Base-by-base conservation (phyloP, 2,113 vertebrate species). In the Laticauda colubrina region DNA sequence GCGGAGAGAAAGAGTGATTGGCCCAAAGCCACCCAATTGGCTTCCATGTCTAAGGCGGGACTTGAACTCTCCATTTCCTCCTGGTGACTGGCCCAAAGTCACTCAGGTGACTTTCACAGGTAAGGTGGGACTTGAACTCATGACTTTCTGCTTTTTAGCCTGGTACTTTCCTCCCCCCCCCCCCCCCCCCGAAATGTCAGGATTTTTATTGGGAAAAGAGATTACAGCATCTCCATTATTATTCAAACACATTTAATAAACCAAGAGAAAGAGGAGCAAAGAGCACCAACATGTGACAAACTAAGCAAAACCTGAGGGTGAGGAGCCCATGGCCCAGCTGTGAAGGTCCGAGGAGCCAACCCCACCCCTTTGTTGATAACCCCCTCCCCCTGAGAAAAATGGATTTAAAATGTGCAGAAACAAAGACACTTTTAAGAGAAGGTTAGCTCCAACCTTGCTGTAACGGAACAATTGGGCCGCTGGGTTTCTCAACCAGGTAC, bases 231-330 rank as follows among this genome's bases (percentile, higher is more conserved):
- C 95, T 96, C 95, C 96, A 94, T 95, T 95, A 96, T 95, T 95
- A 97, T 95, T 95, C 96, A 97, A 96, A 96, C 95, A 97, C 95
- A 97, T 96, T 97, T 96, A 97, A 97, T 97, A 96, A 97, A 95
- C 96, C 95, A 97, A 97, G 96, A 97, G 94, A 95, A 95, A 95
- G 91, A 91, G 95, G 95, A 96, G 96, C 96, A 95, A 97, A 97
- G 95, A 97, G 96, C 95, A 96, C 95, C 95, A 94, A 96, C 95
- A 91, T 1, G 10, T 94, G 96, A 96, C 94, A 94, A 96, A 96
- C 94, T 96, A 95, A 95, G 95, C 94, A 93, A 87, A 29, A 87
- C n/a, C 51, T n/a, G 39, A 87, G 93, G 93, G 93, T 5, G 91
- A 94, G 95, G 94, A 93, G 95, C 94, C 94, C 93, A 21, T 0